phyloP scores from a whole-genome alignment of 2,113 vertebrate genomes.

The Odocoileus virginianus region DNA sequence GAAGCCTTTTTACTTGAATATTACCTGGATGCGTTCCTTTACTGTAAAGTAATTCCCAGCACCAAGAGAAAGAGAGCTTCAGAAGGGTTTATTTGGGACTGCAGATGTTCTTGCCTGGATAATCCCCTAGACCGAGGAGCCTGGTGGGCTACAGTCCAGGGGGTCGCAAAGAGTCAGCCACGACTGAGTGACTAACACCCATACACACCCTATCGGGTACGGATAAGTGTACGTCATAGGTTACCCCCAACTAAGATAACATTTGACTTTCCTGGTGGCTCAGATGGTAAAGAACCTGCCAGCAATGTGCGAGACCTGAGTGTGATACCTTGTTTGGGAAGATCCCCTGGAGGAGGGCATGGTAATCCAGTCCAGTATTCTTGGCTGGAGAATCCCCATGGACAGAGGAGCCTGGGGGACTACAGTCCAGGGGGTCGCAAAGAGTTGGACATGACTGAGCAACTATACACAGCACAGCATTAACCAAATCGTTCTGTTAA shows the following conservation, averaged over 20 bases:
- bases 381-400: too few relatives aligned
- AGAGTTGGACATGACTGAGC: background rate
- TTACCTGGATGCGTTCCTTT: background rate
- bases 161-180: too few relatives aligned
- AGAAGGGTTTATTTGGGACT: background rate
- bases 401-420: too few relatives aligned
- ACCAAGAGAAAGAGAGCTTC: background rate
- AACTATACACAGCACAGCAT: background rate
- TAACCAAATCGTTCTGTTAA: background rate
- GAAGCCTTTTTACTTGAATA: background rate
- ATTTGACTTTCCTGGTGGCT: too few relatives aligned
- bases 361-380: too few relatives aligned
- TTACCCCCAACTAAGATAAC: background rate
- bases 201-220: background rate
- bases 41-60: background rate
- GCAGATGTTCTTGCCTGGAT: background rate
- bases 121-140: background rate
- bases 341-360: too few relatives aligned
- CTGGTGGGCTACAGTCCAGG: background rate
- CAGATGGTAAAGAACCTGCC: too few relatives aligned
- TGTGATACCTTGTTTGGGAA: too few relatives aligned
- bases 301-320: too few relatives aligned
- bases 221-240: background rate
- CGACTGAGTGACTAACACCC: too few relatives aligned
- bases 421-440: background rate